A percentile compares a stretch with the other conserved stretches of the same genome.
Conservation (phyloP, 2,113 vertebrate genomes). For the Irena cyanogastra region DNA sequence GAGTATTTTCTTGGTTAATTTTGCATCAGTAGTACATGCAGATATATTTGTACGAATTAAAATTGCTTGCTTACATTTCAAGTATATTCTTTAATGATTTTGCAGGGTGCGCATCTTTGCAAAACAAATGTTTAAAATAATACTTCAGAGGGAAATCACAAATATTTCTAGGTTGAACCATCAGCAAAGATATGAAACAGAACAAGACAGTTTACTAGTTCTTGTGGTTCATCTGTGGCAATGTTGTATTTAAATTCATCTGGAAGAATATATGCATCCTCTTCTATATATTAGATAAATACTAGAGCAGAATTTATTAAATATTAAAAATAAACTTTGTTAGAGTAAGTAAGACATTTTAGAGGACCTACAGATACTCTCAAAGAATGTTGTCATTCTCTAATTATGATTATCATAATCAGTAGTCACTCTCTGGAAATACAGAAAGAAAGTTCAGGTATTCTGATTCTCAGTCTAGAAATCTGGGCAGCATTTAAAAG, state of each 20-base stretch:
- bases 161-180: neutral
- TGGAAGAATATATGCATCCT: neutral
- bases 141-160: neutral
- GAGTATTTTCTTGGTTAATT: neutral
- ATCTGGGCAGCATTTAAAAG: neutral
- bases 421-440: neutral
- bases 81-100: neutral
- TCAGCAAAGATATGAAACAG: neutral
- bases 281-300: neutral
- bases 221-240: neutral
- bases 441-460: neutral
- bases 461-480: neutral
- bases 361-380: neutral
- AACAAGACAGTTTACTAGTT: neutral
- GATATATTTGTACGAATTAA: neutral
- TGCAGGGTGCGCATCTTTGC: neutral
- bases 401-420: neutral
- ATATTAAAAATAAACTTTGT: neutral
- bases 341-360: neutral
- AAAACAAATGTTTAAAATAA: neutral
- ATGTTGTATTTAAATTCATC: neutral
- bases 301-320: neutral
- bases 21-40: neutral
- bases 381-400: neutral
- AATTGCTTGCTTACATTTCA: neutral